Conservation (phyloP, 2,113 vertebrate species). For the Nycticryphes semicollaris region DNA sequence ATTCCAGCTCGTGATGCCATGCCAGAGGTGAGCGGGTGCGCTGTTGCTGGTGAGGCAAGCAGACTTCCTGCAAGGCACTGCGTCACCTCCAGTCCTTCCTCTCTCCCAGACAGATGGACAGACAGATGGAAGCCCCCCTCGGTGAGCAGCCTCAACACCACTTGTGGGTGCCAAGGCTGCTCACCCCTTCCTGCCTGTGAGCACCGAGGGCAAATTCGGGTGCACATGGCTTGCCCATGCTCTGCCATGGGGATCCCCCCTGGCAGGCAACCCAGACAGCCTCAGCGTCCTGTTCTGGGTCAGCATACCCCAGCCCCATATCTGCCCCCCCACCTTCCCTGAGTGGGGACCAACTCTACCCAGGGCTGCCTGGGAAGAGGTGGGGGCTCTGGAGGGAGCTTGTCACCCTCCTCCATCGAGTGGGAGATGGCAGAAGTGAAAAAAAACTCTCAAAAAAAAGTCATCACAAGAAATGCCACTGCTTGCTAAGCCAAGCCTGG, state of each 20-base stretch:
- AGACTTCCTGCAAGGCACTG: background rate
- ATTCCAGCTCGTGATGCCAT: background rate
- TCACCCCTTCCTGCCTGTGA: background rate
- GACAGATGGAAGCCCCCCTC: fast-evolving
- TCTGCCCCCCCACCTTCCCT: no score
- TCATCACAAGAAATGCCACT: background rate
- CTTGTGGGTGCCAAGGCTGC: background rate
- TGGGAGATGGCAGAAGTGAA: background rate
- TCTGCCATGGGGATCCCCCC: background rate
- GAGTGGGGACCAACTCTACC: background rate
- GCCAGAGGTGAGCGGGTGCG: background rate
- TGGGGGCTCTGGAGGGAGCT: background rate
- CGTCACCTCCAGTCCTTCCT: background rate
- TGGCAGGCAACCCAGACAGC: background rate
- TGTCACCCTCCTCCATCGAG: background rate
- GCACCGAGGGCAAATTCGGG: background rate
- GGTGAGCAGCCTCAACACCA: background rate
- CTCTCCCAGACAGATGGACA: fast-evolving
- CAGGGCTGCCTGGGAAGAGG: background rate
- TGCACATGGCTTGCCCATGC: no score
- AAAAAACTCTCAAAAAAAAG: background rate
- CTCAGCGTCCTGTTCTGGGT: background rate
- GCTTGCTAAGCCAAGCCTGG: background rate
- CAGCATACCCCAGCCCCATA: background rate
- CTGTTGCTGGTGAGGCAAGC: background rate